Base-by-base conservation (phyloP, 2,797 vertebrate species). In the Salmo trutta region DNA sequence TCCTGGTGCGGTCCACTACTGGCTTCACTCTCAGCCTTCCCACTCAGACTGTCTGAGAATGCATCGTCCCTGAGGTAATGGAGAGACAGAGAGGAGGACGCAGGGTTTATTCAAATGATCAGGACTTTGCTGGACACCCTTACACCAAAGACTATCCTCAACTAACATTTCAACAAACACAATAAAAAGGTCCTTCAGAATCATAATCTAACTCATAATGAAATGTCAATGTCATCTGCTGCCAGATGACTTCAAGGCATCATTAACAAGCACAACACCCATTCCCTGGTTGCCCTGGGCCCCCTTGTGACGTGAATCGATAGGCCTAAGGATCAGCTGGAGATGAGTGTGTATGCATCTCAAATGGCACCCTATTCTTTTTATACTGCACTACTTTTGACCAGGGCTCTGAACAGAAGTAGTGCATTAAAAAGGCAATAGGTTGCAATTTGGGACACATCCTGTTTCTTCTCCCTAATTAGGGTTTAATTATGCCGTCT, bases 41-140 rank as follows among this genome's bases (percentile, higher is more conserved):
- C 97, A 78, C 95, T 94, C 80, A 96, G 81, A 84, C 90, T 95
- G 88, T 98, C 97, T 0, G 97, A 96, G 92, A 98, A 98, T 0
- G 97, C 95, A 33, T 98, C 97, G 0, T 98, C 97, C 94, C 97
- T 98, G 24, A 24, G 70, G 75, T 87, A 67, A 75, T 2, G 80
- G 59, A 74, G n/a, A 29, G 15, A 82, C 72, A 82, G 36, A 77
- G 80, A 79, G 41, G 67, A 36, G 69, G 47, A 15, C 19, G 10
- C 21, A 10, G 0, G 21, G 68, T n/a, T n/a, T 59, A n/a, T n/a
- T 59, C n/a, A 59, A 65, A 65, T 65, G 2, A 31, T 41, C 31
- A 29, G 10, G 33, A 69, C 17, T 19, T 24, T 69, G 31, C 3
- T 31, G n/a, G 29, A 68, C 17, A 33, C 14, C 17, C 7, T 47